Conservation (phyloP, 2,797 vertebrate species). For the Paratrypauchen microcephalus region DNA sequence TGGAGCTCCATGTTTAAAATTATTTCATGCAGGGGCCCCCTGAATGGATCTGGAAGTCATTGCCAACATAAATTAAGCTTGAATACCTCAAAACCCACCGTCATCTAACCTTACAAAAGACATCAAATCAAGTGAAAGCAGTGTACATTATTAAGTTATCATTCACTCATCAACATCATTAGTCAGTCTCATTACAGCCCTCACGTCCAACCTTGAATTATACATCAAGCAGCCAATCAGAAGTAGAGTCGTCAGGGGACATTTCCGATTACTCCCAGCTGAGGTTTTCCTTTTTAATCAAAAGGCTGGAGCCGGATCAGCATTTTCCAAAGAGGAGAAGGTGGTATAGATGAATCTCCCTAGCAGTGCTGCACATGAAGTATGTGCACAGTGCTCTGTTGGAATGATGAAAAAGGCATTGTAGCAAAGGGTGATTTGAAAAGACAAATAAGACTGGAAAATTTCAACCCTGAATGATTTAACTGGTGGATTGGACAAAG, state of each 20-base stretch:
- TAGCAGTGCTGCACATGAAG: background rate
- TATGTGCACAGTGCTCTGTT: background rate
- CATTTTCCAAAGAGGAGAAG: constrained; percentile 32
- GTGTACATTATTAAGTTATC: constrained; percentile 15
- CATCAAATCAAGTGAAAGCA: background rate
- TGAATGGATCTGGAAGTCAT: background rate
- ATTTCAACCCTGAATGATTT: background rate
- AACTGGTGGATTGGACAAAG: background rate
- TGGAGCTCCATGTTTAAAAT: background rate
- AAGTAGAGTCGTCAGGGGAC: constrained; percentile 52
- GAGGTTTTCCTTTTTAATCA: constrained; percentile 66
- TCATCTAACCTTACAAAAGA: background rate
- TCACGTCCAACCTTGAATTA: constrained; percentile 67
- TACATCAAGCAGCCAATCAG: constrained; percentile 74
- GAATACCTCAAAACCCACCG: background rate
- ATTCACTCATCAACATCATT: constrained; percentile 68
- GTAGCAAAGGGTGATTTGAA: background rate
- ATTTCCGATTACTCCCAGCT: constrained; percentile 55
- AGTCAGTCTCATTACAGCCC: constrained; percentile 65
- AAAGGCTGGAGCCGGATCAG: constrained; percentile 51
- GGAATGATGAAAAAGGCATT: constrained; percentile 1
- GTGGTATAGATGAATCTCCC: background rate
- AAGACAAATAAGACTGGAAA: constrained; percentile 5
- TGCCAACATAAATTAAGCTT: background rate
- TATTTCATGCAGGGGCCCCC: background rate